These are phyloP conservation scores for Ricordea florida DNA, from an alignment of 92 coral and sea anemone species.

Conservation along the genomic window DNA sequence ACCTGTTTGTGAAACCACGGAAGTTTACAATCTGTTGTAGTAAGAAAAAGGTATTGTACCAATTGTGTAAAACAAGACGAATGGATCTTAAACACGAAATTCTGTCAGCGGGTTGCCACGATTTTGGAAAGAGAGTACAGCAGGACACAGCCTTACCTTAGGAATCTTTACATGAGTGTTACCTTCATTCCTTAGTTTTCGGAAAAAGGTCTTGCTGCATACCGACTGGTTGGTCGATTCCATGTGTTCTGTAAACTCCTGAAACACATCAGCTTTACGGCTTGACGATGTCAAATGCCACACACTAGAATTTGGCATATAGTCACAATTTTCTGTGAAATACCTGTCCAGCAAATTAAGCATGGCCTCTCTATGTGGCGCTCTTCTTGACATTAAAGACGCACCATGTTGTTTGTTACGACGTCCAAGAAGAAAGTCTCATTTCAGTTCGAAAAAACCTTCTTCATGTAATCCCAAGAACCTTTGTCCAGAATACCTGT, in stretches of 20 bases:
- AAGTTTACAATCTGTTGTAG: too few relatives aligned
- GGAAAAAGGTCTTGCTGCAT: slow-evolving; percentile 28
- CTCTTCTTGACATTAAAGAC: not conserved
- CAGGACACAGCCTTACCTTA: slow-evolving; percentile 37
- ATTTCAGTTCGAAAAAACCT: slow-evolving; percentile 54
- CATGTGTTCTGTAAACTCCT: slow-evolving; percentile 34
- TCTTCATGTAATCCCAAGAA: slow-evolving; percentile 47
- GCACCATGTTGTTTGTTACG: slow-evolving; percentile 46
- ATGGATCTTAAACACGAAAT: too few relatives aligned
- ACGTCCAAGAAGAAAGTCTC: slow-evolving; percentile 37
- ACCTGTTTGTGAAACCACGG: too few relatives aligned
- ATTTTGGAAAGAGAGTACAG: not conserved
- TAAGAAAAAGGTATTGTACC: too few relatives aligned
- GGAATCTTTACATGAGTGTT: slow-evolving; percentile 70
- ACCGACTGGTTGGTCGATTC: slow-evolving; percentile 6
- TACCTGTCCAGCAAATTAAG: slow-evolving; percentile 44
- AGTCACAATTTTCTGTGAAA: slow-evolving; percentile 67
- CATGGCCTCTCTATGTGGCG: slow-evolving; percentile 4
- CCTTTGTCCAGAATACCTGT: slow-evolving; percentile 28
- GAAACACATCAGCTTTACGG: slow-evolving; percentile 35
- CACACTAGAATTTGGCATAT: slow-evolving; percentile 37
- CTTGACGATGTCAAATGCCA: slow-evolving; percentile 57
- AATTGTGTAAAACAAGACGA: too few relatives aligned
- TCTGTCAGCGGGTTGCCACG: too few relatives aligned
- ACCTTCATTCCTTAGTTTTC: slow-evolving; percentile 24